Conservation (phyloP, 2,113 vertebrate genomes). For the Acanthochromis polyacanthus region DNA sequence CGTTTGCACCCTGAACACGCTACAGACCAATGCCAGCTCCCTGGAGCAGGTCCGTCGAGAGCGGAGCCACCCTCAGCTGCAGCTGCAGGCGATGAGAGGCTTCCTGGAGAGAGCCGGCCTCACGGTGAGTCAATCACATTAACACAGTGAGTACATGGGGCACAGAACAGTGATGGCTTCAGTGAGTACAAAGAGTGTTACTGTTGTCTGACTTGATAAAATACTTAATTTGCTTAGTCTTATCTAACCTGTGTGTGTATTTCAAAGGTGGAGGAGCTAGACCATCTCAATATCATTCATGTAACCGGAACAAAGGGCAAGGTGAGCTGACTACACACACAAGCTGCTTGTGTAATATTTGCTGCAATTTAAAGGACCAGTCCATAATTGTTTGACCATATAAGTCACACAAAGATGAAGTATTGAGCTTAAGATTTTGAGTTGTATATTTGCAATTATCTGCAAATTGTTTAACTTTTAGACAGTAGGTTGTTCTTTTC, state of each 20-base stretch:
- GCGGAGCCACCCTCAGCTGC: constrained; percentile 83
- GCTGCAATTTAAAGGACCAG: too few relatives aligned
- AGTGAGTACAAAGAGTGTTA: background rate
- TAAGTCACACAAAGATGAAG: too few relatives aligned
- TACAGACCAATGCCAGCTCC: constrained; percentile 93
- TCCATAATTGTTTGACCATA: too few relatives aligned
- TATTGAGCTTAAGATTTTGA: too few relatives aligned
- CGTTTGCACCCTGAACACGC: constrained; percentile 92
- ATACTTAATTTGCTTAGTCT: background rate
- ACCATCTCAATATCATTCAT: constrained; percentile 94
- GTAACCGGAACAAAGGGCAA: constrained; percentile 98
- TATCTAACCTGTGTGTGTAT: constrained; percentile 25
- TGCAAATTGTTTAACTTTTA: too few relatives aligned
- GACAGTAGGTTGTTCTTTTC: too few relatives aligned
- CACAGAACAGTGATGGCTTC: background rate
- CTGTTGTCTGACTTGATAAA: background rate
- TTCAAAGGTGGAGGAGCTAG: constrained; percentile 90
- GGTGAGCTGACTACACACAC: constrained; percentile 79
- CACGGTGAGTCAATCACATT: constrained; percentile 78
- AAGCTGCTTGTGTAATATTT: too few relatives aligned
- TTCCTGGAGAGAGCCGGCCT: constrained; percentile 90
- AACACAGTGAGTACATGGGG: background rate
- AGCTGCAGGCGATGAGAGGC: constrained; percentile 90
- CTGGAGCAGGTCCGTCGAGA: constrained; percentile 90
- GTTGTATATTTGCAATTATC: too few relatives aligned